Evolutionary conservation across 2,888 invertebrate species (phyloP), one percentile per base, ranked within the genome.

Genomic region (Allacma fusca): DNA sequence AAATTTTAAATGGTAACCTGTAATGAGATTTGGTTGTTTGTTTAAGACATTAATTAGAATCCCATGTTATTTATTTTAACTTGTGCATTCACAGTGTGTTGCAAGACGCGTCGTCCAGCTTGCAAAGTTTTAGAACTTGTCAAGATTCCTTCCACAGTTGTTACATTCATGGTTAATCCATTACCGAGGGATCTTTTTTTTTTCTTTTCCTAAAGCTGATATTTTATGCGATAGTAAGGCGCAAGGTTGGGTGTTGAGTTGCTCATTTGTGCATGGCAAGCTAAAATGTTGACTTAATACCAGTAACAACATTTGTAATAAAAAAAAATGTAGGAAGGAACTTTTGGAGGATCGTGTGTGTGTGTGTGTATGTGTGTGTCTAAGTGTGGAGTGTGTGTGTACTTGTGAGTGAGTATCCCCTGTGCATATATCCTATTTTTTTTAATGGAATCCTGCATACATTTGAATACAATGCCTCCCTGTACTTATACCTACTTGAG

Each of bases 11-110:
- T 73, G 73, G 73, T 64, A 59, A 21, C 34, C 62, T 64, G 57
- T 73, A 73, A 73, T 73, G 73, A 73, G 64, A 73, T 57, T 64
- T 59, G 50, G 70, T 50, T 73, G 73, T 73, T 73, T 73, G 57
- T 73, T 29, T 64, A 40, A 40, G 73, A 73, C 64, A 40, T 57
- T 73, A 73, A 73, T 73, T 73, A 68, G 68, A 68, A 40, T 68
- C 40, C 40, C 23, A 21, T 24, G 24, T 62, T 62, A 62, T 62
- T 62, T 62, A 62, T 62, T 62, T 62, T 62, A 62, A 50, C 34
- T 34, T 34, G 34, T 34, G 9, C 16, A 50, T 7, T 59, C 19
- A 24, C 26, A 23, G 19, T 23, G 16, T 62, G 62, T 24, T 62
- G 23, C 62, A 62, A 62, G 34, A 34, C 34, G 34, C 19, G 50